Evolutionary conservation across 2,888 invertebrate species (phyloP).

Genomic region (Monoplex corrugatus): DNA sequence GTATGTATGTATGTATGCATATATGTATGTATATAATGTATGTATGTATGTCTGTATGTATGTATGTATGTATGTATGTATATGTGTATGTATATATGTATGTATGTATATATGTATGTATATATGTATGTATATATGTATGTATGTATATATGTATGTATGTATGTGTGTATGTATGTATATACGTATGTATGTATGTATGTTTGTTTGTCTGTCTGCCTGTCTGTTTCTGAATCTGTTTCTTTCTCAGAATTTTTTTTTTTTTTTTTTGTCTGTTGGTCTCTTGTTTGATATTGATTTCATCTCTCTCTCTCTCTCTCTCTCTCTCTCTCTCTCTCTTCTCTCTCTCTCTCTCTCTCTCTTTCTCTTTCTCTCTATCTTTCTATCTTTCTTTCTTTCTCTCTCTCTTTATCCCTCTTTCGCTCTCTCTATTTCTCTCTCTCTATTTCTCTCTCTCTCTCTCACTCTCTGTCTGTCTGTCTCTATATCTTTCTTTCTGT

Average conservation of each 20-base stretch:
- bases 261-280: too few relatives aligned
- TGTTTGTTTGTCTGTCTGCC: background rate
- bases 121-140: conserved; percentile 3
- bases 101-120: conserved; percentile 13
- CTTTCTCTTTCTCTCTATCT: background rate
- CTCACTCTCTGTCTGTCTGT: too few relatives aligned
- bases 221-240: too few relatives aligned
- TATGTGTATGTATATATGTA: conserved; percentile 12
- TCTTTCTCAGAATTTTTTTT: too few relatives aligned
- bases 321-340: background rate
- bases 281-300: background rate
- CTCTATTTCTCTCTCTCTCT: too few relatives aligned
- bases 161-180: background rate
- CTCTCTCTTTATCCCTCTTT: background rate
- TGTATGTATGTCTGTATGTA: conserved; percentile 13
- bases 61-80: conserved; percentile 12
- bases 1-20: conserved; percentile 12
- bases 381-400: background rate
- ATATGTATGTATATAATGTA: conserved; percentile 11
- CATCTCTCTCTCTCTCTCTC: background rate
- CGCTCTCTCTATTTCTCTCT: too few relatives aligned
- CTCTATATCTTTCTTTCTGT: too few relatives aligned
- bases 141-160: background rate
- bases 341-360: background rate
- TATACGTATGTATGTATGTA: background rate